Base-by-base conservation (phyloP, 2,888 invertebrate genomes). In the Chaitophorus viminalis region DNA sequence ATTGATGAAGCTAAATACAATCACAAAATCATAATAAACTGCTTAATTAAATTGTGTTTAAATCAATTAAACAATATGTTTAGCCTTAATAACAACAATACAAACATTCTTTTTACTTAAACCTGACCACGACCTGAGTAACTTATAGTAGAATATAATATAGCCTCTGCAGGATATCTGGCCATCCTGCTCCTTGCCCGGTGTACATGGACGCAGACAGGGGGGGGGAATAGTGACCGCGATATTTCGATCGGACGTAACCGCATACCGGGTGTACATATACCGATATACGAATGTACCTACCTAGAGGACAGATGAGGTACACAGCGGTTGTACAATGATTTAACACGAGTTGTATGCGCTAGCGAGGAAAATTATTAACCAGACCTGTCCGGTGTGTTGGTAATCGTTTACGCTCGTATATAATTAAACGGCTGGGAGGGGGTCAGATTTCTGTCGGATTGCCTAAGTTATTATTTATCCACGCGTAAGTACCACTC, bases 361-460 rank as follows among this genome's bases (percentile, higher is more conserved):
- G 74, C 54, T 36, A 1, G 25, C 36, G 74, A 39, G 72, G 74
- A 60, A 87, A 87, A 79, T 65, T 79, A 87, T 87, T 87, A 86
- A 78, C 78, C 72, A 25, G 29, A 87, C 86, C 79, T 36, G 86
- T 78, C 86, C 29, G n/a, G n/a, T n/a, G 70, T 18, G n/a, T 31
- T 70, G 70, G 65, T 79, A 79, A 17, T 52, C 78, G 79, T 60
- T 72, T 36, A 70, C 54, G n/a, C 78, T 29, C 70, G 54, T 36
- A 11, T 33, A 79, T 87, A 81, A 87, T 87, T 81, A 79, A 87
- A 79, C n/a, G n/a, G n/a, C n/a, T n/a, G n/a, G 86, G 72, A 29
- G 54, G 54, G 60, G 54, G 29, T 87, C 29, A 21, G 86, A 79
- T 87, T 74, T 79, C 52, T 72, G 78, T 39, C 72, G 78, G 65